phyloP scores from a whole-genome alignment of 1,140 invertebrate species.

The Rhopalosiphum maidis region DNA sequence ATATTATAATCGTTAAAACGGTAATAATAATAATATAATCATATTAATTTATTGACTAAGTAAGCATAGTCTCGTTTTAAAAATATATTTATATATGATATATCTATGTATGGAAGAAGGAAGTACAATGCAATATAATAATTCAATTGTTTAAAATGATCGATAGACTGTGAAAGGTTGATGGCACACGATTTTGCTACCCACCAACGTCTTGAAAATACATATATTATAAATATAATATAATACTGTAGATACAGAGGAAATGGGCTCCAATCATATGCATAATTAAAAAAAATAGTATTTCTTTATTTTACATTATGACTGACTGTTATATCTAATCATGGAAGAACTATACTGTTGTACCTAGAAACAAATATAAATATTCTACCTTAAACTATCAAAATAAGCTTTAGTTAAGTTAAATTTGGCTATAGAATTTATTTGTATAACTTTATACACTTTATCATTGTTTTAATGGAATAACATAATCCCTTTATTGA shows the following conservation, averaged over 20 bases:
- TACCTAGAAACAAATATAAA: neutral
- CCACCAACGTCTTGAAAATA: conserved; percentile 6
- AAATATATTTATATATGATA: neutral
- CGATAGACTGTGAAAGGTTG: neutral
- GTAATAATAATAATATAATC: neutral
- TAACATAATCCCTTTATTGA: neutral
- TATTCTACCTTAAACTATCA: neutral
- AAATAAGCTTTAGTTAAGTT: neutral
- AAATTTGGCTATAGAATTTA: neutral
- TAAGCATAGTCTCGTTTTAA: no score
- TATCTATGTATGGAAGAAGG: no score
- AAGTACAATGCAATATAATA: conserved; percentile 1
- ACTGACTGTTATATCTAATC: neutral
- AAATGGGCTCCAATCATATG: neutral
- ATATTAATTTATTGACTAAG: neutral
- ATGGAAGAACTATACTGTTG: neutral
- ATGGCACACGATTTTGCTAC: neutral
- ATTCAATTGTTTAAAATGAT: conserved; percentile 34
- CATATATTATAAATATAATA: no score
- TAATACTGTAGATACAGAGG: neutral
- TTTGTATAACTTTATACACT: no score
- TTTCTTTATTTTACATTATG: neutral
- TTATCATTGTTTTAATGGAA: neutral
- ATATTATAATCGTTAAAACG: no score
- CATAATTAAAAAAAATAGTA: neutral